Evolutionary conservation across 2,797 vertebrate species (phyloP).

Genomic region (Ciconia nigra): DNA sequence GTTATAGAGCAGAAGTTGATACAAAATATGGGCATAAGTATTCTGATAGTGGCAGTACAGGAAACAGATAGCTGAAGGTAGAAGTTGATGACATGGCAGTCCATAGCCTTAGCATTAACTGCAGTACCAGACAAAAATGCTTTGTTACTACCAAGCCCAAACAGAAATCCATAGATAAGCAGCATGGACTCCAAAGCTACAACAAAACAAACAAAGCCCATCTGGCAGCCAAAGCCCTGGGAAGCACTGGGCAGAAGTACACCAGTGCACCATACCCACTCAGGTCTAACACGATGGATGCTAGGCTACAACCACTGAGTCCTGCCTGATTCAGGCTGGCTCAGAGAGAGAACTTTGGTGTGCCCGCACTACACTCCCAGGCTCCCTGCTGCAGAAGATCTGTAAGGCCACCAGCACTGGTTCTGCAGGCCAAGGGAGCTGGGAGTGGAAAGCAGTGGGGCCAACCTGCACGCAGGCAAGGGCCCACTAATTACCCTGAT

Average conservation of each 20-base stretch:
- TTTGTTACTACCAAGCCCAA: neutral
- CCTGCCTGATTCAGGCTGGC: neutral
- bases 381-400: neutral
- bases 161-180: neutral
- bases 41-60: neutral
- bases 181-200: neutral
- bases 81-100: neutral
- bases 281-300: rapidly evolving
- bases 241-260: neutral
- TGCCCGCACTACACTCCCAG: no score
- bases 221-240: neutral
- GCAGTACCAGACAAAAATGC: neutral
- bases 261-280: neutral
- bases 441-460: rapidly evolving
- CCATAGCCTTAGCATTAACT: neutral
- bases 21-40: neutral
- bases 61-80: neutral
- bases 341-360: neutral
- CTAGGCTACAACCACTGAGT: neutral
- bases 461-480: neutral
- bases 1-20: neutral
- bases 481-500: neutral
- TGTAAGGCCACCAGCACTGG: neutral
- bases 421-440: neutral
- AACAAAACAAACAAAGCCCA: neutral